phyloP scores from a whole-genome alignment of 2,797 vertebrate species.

The Iguana delicatissima region DNA sequence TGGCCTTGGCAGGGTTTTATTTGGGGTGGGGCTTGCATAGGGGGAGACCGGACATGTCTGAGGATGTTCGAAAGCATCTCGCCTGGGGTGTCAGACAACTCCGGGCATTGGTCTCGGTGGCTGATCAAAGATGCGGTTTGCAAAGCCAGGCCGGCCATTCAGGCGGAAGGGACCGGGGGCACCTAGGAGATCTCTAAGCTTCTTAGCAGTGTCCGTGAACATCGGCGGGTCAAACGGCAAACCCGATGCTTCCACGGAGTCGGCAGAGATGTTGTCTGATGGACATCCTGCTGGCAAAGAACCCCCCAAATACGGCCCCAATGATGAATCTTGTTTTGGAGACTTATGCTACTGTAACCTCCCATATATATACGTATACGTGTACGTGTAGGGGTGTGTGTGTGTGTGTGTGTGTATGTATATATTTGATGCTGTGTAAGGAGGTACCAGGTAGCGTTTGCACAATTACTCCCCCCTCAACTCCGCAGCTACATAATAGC shows the following conservation, averaged over 20 bases:
- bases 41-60: not conserved
- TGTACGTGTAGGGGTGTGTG: no score
- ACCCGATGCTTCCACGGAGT: not conserved
- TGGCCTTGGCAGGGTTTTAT: slow-evolving; percentile 30
- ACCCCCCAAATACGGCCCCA: no score
- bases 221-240: slow-evolving; percentile 13
- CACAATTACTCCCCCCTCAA: no score
- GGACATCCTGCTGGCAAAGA: not conserved
- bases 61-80: slow-evolving; percentile 1
- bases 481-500: no score
- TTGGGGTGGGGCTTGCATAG: not conserved
- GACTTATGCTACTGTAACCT: no score
- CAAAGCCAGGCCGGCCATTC: not conserved
- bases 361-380: no score
- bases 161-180: not conserved
- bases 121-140: slow-evolving; percentile 36
- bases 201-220: not conserved
- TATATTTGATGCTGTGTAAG: no score
- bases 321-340: not conserved
- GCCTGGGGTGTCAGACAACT: slow-evolving; percentile 31
- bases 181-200: slow-evolving; percentile 15
- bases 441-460: no score
- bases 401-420: no score
- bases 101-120: slow-evolving; percentile 20
- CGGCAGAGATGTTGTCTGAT: not conserved